Conservation (phyloP, 1,140 invertebrate species). For the Bombus terrestris region DNA sequence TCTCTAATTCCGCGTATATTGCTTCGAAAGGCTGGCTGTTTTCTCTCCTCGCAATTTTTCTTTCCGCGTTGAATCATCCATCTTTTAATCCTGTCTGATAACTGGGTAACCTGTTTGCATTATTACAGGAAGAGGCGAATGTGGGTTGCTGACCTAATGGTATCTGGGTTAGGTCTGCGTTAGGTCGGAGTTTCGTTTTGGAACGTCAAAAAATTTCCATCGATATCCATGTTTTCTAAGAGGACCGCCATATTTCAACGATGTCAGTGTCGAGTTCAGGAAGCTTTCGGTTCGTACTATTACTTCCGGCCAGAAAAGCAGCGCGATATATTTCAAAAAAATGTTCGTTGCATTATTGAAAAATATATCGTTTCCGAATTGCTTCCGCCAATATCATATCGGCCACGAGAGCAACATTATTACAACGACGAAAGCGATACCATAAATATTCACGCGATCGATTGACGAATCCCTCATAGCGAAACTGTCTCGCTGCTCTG, state of each 20-base stretch:
- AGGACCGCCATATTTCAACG: too few species aligned
- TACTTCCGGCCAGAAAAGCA: too few species aligned
- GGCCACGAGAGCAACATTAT: background rate
- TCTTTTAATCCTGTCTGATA: too few species aligned
- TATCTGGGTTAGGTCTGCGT: background rate
- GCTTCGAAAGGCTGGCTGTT: background rate
- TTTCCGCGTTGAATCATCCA: background rate
- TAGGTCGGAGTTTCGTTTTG: background rate
- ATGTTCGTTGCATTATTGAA: background rate
- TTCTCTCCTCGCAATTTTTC: background rate
- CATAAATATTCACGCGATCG: background rate
- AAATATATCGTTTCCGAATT: background rate
- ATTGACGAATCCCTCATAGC: background rate
- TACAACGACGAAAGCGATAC: background rate
- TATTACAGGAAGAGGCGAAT: background rate
- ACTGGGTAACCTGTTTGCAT: background rate
- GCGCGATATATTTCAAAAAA: background rate
- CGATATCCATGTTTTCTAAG: too few species aligned
- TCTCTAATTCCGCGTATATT: background rate
- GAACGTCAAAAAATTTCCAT: background rate
- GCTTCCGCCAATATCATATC: background rate
- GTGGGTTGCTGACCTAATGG: background rate
- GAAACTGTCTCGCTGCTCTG: background rate
- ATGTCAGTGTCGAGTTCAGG: too few species aligned
- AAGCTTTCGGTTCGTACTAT: too few species aligned